Evolutionary conservation across 1,140 invertebrate species (phyloP).

Genomic region (Brachionus manjavacas): DNA sequence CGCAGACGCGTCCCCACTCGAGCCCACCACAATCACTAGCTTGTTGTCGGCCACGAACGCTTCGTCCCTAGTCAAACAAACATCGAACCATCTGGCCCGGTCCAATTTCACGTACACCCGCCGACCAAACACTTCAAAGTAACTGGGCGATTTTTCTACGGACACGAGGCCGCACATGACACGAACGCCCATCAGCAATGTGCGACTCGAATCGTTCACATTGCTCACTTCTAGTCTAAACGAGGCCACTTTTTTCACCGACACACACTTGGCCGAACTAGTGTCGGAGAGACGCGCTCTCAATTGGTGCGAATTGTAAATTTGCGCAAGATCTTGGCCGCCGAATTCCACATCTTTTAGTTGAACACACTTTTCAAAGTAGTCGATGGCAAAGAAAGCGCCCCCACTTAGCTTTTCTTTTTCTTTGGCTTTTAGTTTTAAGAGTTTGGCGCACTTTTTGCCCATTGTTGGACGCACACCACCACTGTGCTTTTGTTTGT

Average conservation of each 20-base stretch:
- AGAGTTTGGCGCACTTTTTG: slow-evolving; percentile 52
- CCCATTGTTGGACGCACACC: too few relatives aligned
- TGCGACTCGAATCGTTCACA: slow-evolving; percentile 76
- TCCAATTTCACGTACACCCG: slow-evolving; percentile 68
- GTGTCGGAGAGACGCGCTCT: slow-evolving; percentile 70
- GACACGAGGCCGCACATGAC: slow-evolving; percentile 81
- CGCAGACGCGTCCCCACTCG: slow-evolving; percentile 75
- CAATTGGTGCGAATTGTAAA: slow-evolving; percentile 88
- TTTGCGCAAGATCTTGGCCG: slow-evolving; percentile 86
- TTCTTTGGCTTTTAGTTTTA: slow-evolving; percentile 47
- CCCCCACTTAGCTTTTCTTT: slow-evolving; percentile 31
- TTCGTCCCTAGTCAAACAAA: slow-evolving; percentile 87
- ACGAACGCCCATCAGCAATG: slow-evolving; percentile 66
- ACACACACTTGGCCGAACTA: slow-evolving; percentile 67
- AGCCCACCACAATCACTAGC: slow-evolving; percentile 74
- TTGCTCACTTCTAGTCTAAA: slow-evolving; percentile 84
- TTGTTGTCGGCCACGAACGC: slow-evolving; percentile 87
- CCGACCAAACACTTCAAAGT: slow-evolving; percentile 79
- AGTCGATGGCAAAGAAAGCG: slow-evolving; percentile 77
- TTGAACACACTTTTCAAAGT: slow-evolving; percentile 86
- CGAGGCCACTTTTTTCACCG: slow-evolving; percentile 66
- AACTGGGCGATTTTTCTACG: slow-evolving; percentile 72
- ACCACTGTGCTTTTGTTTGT: slow-evolving; percentile 33
- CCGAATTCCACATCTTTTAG: slow-evolving; percentile 86
- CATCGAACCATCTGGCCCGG: slow-evolving; percentile 84